These are phyloP conservation scores for Neogobius melanostomus DNA, from an alignment of 2,113 vertebrate species.

Conservation along the genomic window DNA sequence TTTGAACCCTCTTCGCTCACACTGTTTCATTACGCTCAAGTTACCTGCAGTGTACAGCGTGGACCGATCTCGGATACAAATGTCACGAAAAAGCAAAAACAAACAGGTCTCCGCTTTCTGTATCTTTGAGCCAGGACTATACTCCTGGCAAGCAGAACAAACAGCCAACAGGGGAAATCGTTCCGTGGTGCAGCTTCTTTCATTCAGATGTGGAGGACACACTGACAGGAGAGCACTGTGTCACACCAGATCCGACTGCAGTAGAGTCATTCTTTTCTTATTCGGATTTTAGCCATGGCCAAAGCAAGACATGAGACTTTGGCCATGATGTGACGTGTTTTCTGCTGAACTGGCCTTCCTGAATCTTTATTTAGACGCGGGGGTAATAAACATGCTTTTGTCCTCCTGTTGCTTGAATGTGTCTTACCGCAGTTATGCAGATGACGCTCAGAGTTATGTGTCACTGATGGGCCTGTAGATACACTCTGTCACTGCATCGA, in stretches of 20 bases:
- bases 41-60: background rate
- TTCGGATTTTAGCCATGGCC: too few species aligned
- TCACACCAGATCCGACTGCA: background rate
- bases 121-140: background rate
- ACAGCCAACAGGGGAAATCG: background rate
- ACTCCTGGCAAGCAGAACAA: background rate
- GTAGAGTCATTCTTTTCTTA: background rate
- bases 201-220: background rate
- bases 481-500: too few species aligned
- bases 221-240: background rate
- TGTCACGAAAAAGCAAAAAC: slow-evolving; percentile 19
- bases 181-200: background rate
- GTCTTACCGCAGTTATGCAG: too few species aligned
- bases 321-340: too few species aligned
- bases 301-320: too few species aligned
- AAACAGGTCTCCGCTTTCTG: slow-evolving; percentile 2
- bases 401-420: too few species aligned
- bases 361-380: too few species aligned
- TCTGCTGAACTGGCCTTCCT: too few species aligned
- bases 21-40: slow-evolving; percentile 7
- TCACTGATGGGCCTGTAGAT: too few species aligned
- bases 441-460: too few species aligned
- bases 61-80: slow-evolving; percentile 13
- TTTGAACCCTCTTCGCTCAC: slow-evolving; percentile 6
- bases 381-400: too few species aligned